These are phyloP conservation scores for Glomeris maerens DNA, from an alignment of 1,140 invertebrate species.

Conservation along the genomic window DNA sequence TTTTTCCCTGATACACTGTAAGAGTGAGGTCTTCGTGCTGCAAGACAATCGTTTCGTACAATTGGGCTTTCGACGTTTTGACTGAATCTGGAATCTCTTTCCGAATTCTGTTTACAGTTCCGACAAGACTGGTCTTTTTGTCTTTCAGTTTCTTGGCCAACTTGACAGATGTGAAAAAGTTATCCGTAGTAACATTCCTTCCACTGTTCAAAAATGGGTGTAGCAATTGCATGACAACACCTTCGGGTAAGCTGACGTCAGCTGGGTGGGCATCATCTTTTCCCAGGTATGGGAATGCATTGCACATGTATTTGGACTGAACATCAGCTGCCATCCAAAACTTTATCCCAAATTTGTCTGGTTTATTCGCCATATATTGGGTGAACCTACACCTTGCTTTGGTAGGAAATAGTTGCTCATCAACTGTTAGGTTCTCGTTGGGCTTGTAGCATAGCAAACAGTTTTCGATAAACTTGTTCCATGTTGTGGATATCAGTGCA, in stretches of 20 bases:
- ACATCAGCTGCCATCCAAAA: conserved; percentile 13
- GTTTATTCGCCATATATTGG: conserved; percentile 16
- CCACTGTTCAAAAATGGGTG: not conserved
- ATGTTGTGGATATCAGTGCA: conserved; percentile 12
- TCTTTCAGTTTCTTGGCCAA: conserved; percentile 7
- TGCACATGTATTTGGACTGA: conserved; percentile 12
- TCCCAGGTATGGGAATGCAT: conserved; percentile 12
- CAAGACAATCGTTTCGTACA: not conserved
- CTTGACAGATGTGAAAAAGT: conserved; percentile 12
- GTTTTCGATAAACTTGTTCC: conserved; percentile 16
- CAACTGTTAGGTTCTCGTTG: conserved; percentile 8
- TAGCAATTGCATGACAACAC: conserved; percentile 12
- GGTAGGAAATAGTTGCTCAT: conserved; percentile 15
- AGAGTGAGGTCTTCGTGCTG: not conserved
- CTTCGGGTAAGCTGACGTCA: not conserved
- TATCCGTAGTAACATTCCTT: conserved; percentile 12
- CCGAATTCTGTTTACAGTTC: conserved; percentile 8
- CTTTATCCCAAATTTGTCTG: conserved; percentile 18
- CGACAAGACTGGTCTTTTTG: conserved; percentile 8
- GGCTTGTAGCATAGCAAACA: conserved; percentile 12
- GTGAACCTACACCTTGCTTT: conserved; percentile 12
- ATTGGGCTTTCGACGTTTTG: not conserved
- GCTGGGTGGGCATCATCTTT: conserved; percentile 8
- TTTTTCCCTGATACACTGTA: not conserved
- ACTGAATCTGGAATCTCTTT: conserved; percentile 10